These are phyloP conservation scores for Cryptophagus acutangulus DNA, from an alignment of 2,888 invertebrate genomes.

Conservation along the genomic window DNA sequence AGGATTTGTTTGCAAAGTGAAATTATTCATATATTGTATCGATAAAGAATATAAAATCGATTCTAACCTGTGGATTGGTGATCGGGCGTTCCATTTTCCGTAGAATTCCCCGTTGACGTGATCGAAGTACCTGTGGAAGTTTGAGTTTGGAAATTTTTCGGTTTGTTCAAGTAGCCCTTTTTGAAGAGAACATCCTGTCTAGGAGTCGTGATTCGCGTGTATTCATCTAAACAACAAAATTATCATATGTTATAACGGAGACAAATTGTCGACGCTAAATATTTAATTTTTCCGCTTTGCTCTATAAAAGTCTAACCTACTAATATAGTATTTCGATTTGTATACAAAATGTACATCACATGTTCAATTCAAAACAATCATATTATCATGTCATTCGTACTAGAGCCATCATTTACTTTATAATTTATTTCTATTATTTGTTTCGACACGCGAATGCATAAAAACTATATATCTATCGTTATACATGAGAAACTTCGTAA, in stretches of 20 bases:
- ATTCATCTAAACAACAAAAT: constrained; percentile 53
- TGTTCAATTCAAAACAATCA: neutral
- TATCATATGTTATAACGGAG: too few species aligned
- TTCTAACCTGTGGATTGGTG: constrained; percentile 45
- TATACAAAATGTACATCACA: neutral
- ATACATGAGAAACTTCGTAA: too few species aligned
- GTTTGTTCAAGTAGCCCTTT: constrained; percentile 61
- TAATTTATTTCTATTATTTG: too few species aligned
- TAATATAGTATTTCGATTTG: neutral
- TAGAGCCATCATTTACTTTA: too few species aligned
- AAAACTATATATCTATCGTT: too few species aligned
- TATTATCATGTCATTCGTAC: too few species aligned
- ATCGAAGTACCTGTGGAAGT: constrained; percentile 44
- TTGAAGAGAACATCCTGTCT: constrained; percentile 67
- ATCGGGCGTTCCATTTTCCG: constrained; percentile 48
- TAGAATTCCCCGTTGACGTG: constrained; percentile 44
- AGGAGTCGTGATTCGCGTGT: constrained; percentile 65
- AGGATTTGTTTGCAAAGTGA: too few species aligned
- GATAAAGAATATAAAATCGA: neutral
- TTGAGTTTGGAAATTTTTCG: constrained; percentile 48
- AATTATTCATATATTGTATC: too few species aligned
- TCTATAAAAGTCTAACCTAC: neutral
- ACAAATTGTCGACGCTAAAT: neutral
- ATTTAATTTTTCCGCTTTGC: neutral
- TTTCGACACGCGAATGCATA: constrained; percentile 1